phyloP scores from a whole-genome alignment of 2,888 invertebrate genomes.

The Eilema caniola region DNA sequence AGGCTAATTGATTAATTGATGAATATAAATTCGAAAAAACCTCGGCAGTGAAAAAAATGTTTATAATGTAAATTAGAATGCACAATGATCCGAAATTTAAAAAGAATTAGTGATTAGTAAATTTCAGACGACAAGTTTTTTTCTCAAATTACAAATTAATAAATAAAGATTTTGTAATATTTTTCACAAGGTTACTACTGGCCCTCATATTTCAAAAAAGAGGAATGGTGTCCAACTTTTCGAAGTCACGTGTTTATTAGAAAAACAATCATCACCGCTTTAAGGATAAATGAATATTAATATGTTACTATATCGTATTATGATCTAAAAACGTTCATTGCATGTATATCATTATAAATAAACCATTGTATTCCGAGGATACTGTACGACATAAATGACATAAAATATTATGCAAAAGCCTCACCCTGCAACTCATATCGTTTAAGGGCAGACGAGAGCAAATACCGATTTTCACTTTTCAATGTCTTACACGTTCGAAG shows the following conservation, averaged over 20 bases:
- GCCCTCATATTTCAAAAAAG: neutral
- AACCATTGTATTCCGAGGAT: neutral
- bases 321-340: neutral
- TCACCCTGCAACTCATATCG: neutral
- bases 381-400: neutral
- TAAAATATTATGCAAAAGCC: neutral
- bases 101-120: no score
- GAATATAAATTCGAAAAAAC: no score
- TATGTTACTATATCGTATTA: neutral
- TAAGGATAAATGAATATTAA: neutral
- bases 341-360: no score
- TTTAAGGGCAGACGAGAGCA: constrained; percentile 29
- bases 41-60: no score
- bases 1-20: no score
- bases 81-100: no score
- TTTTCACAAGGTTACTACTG: neutral
- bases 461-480: constrained; percentile 47
- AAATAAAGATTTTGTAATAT: neutral
- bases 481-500: constrained; percentile 42
- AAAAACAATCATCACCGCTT: neutral
- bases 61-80: no score
- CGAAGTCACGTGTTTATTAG: constrained; percentile 42
- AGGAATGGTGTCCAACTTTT: neutral
- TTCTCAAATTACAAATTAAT: neutral
- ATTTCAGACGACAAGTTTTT: no score